A percentile compares a stretch with the other conserved stretches of the same genome.
phyloP scores from a whole-genome alignment of 37 sponge, comb jelly and placozoan species.

The Theonella swinhoei region DNA sequence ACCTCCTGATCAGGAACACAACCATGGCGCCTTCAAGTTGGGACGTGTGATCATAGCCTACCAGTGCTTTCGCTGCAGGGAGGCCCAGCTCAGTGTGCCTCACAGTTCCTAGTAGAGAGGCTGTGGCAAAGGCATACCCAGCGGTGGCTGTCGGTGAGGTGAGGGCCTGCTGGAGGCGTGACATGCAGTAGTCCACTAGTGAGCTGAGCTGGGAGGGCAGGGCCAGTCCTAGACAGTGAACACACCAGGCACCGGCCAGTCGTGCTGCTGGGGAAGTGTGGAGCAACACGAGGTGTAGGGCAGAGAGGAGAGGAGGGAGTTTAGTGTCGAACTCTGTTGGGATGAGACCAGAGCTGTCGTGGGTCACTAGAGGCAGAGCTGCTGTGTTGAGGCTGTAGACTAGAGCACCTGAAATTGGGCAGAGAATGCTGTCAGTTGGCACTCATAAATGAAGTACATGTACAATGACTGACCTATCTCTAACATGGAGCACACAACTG shows the following conservation, averaged over 20 bases:
- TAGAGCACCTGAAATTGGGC: slow-evolving; percentile 24
- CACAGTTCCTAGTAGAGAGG: slow-evolving; percentile 87
- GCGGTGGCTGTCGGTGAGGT: slow-evolving; percentile 52
- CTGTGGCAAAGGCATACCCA: slow-evolving; percentile 81
- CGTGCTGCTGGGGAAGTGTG: slow-evolving; percentile 67
- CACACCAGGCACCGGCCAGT: slow-evolving; percentile 88
- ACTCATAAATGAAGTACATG: not conserved
- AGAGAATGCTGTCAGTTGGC: not conserved
- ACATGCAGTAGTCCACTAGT: slow-evolving; percentile 74
- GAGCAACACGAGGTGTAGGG: slow-evolving; percentile 59
- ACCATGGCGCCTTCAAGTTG: not conserved
- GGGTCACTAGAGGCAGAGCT: slow-evolving; percentile 66
- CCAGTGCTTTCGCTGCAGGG: slow-evolving; percentile 78
- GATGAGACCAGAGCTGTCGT: slow-evolving; percentile 8
- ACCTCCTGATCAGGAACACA: slow-evolving; percentile 50
- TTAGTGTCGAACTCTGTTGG: not conserved
- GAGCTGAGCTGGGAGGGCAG: slow-evolving; percentile 88
- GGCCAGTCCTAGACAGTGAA: slow-evolving; percentile 82
- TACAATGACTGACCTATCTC: slow-evolving; percentile 35
- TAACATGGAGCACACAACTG: slow-evolving; percentile 65
- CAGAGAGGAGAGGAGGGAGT: slow-evolving; percentile 54
- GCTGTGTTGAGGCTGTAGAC: slow-evolving; percentile 81
- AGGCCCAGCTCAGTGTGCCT: slow-evolving; percentile 87
- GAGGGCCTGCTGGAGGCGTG: slow-evolving; percentile 27
- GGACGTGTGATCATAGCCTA: not conserved